Evolutionary conservation across 2,888 invertebrate genomes (phyloP), one percentile per base, ranked within the genome.

Genomic region (Rotaria socialis): DNA sequence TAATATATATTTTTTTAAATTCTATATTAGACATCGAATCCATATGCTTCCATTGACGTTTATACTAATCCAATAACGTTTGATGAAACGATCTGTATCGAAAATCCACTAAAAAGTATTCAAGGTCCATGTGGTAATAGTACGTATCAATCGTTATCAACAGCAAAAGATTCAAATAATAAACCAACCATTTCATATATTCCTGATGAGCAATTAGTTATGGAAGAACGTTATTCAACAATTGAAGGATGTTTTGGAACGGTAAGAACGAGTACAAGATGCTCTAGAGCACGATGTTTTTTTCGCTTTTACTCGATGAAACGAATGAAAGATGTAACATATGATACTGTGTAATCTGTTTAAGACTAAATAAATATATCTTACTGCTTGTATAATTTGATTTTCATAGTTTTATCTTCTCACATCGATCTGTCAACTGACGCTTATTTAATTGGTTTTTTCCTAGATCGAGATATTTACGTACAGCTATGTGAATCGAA

Each of bases 31-130:
- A 80, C 80, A 67, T 0, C 67, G 35, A 80, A 80, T 43, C 80
- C 80, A 80, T 80, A 80, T 80, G 80, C 80, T 80, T 80, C 80
- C 11, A 80, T 80, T 80, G 80, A 80, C 47, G 3, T 35, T 4
- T 67, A 67, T 16, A 27, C 67, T 16, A 27, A 41, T 67, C 67
- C 67, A 67, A 67, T 67, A 6, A 10, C 41, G n/a, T 80, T 22
- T 47, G 24, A 43, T 47, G 22, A 80, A 43, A 80, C 11, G 2
- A 47, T n/a, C 2, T 11, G 47, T 47, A 47, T n/a, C 47, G 47
- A 47, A 24, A 47, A 80, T 47, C 11, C 10, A 47, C n/a, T 41
- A 47, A 47, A 11, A 80, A 80, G 16, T 80, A 22, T 80, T 47
- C 80, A 80, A 24, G 80, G 80, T 11, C 80, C 80, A 22, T 80